Base-by-base conservation (phyloP, 2,797 vertebrate species). In the Manis javanica region DNA sequence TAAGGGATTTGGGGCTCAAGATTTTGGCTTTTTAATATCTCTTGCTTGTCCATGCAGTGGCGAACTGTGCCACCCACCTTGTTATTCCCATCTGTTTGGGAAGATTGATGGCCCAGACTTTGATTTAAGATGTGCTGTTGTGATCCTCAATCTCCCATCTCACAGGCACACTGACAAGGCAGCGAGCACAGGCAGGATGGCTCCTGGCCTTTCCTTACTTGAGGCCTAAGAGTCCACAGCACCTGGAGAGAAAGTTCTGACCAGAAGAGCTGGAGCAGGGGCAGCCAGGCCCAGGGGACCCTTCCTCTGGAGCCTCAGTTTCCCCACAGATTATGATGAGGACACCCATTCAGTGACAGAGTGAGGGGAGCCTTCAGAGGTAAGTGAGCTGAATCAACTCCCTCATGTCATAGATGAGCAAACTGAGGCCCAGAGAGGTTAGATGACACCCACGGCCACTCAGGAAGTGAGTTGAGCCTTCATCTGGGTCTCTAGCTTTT, bases 21-120 rank as follows among this genome's bases (percentile, higher is more conserved):
- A 71, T 51, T 57, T 23, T 34, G 6, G 46, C 19, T 89, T 91
- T 98, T 98, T 97, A 98, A 97, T 98, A 97, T 97, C 98, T 96
- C 96, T 91, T 81, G 26, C 69, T 88, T 97, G 96, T 96, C 97
- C 96, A 90, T 94, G 98, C 72, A 75, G 94, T 77, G 85, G 91
- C 90, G 39, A 88, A 91, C 91, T 93, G 87, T 79, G 74, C 86
- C 96, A 96, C 94, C 91, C 87, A 95, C 93, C 82, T 96, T 91
- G 93, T 98, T 13, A 0, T 87, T 96, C 86, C 75, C 83, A 3
- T 5, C 84, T 57, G 7, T 89, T 96, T 90, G 37, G 7, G 34
- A 96, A 97, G 97, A 95, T 59, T 31, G 98, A 90, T 95, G 94
- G 75, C 72, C 61, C 59, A 4, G 88, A 91, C 94, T 96, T 95